A percentile compares a stretch with the other conserved stretches of the same genome.
These are phyloP conservation scores for Linepithema humile DNA, from an alignment of 1,140 invertebrate genomes.

Conservation along the genomic window DNA sequence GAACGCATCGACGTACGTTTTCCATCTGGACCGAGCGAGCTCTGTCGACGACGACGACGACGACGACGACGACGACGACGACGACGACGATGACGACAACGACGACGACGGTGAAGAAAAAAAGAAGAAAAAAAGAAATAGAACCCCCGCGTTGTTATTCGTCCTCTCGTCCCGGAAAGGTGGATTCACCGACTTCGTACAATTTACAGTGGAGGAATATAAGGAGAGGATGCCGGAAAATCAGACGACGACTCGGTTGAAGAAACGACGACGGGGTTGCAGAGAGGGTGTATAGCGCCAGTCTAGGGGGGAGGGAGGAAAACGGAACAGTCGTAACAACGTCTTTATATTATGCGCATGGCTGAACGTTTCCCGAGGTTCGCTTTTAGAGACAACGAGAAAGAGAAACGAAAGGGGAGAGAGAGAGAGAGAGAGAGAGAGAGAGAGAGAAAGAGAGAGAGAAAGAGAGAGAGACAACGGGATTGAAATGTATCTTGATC, in stretches of 20 bases:
- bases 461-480: slow-evolving; percentile 36
- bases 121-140: background rate
- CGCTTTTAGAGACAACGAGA: slow-evolving; percentile 14
- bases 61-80: background rate
- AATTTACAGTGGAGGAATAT: slow-evolving; percentile 41
- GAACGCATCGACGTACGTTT: slow-evolving; percentile 32
- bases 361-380: slow-evolving; percentile 31
- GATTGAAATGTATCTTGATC: slow-evolving; percentile 80
- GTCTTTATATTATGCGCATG: slow-evolving; percentile 55
- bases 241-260: slow-evolving; percentile 26
- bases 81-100: too few species aligned
- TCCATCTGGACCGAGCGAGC: background rate
- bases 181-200: background rate
- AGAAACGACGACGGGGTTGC: background rate
- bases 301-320: background rate
- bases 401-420: slow-evolving; percentile 10
- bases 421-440: background rate
- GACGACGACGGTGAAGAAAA: too few species aligned
- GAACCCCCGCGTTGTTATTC: slow-evolving; percentile 11
- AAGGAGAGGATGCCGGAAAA: slow-evolving; percentile 34
- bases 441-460: background rate
- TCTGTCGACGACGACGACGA: background rate
- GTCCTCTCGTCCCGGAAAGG: background rate
- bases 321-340: slow-evolving; percentile 51
- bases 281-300: background rate